Evolutionary conservation across 2,113 vertebrate species (phyloP).

Genomic region (Bos javanicus): DNA sequence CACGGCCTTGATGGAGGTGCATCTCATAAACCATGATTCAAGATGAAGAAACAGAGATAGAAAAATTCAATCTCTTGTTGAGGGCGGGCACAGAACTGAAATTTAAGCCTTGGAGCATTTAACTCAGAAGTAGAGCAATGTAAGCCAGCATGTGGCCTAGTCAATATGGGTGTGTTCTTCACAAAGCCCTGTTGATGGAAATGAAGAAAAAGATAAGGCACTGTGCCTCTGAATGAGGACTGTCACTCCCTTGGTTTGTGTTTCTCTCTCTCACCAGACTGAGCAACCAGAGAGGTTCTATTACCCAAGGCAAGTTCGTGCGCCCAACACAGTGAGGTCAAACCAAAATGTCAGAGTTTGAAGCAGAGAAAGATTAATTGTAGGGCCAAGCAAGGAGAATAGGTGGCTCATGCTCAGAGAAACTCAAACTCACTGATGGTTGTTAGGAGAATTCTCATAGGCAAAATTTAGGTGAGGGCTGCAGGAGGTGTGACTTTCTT

Average conservation of each 20-base stretch:
- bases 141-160: rapidly evolving
- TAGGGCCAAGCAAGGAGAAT: not conserved
- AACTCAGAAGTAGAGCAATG: not conserved
- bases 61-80: not conserved
- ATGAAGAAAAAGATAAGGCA: not conserved
- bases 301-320: rapidly evolving
- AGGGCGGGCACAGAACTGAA: not conserved
- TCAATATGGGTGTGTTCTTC: not conserved
- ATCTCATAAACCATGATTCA: not conserved
- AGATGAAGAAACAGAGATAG: not conserved
- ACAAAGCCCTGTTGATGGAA: not conserved
- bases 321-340: not conserved
- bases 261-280: not conserved
- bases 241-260: not conserved
- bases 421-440: not conserved
- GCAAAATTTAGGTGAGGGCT: not conserved
- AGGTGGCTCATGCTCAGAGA: not conserved
- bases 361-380: not conserved
- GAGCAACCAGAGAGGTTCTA: not conserved
- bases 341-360: not conserved
- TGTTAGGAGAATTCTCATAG: not conserved
- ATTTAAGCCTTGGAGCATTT: not conserved
- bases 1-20: rapidly evolving
- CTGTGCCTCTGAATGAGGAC: not conserved
- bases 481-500: not conserved